A percentile compares a stretch with the other conserved stretches of the same genome.
Conservation (phyloP, 2,888 invertebrate genomes). For the Uloborus plumipes region DNA sequence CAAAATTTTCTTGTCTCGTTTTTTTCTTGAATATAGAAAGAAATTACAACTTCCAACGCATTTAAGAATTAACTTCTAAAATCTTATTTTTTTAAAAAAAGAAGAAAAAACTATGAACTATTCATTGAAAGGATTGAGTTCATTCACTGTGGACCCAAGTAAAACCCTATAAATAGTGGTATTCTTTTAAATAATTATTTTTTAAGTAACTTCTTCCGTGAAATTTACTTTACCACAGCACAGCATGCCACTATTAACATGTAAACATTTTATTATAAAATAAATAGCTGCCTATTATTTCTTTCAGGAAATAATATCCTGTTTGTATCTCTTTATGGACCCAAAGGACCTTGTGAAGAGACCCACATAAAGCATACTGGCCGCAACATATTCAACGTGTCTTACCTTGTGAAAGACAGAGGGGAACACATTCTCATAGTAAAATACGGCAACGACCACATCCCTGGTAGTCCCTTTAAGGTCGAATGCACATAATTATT, state of each 20-base stretch:
- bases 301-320: slow-evolving; percentile 91
- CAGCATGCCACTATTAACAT: background rate
- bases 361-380: slow-evolving; percentile 94
- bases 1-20: too few relatives aligned
- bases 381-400: slow-evolving; percentile 91
- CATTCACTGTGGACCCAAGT: too few relatives aligned
- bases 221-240: too few relatives aligned
- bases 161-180: too few relatives aligned
- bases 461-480: slow-evolving; percentile 96
- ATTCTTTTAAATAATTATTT: too few relatives aligned
- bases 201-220: too few relatives aligned
- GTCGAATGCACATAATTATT: slow-evolving; percentile 72
- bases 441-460: slow-evolving; percentile 98
- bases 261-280: background rate
- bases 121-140: too few relatives aligned
- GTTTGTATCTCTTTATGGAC: slow-evolving; percentile 95
- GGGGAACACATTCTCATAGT: slow-evolving; percentile 95
- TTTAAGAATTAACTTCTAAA: too few relatives aligned
- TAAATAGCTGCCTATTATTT: background rate
- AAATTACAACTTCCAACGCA: too few relatives aligned
- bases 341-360: slow-evolving; percentile 97
- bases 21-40: too few relatives aligned
- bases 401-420: slow-evolving; percentile 90
- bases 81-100: too few relatives aligned
- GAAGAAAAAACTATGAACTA: too few relatives aligned